Conservation (phyloP, 2,888 invertebrate genomes). For the Periphyllus acericola region DNA sequence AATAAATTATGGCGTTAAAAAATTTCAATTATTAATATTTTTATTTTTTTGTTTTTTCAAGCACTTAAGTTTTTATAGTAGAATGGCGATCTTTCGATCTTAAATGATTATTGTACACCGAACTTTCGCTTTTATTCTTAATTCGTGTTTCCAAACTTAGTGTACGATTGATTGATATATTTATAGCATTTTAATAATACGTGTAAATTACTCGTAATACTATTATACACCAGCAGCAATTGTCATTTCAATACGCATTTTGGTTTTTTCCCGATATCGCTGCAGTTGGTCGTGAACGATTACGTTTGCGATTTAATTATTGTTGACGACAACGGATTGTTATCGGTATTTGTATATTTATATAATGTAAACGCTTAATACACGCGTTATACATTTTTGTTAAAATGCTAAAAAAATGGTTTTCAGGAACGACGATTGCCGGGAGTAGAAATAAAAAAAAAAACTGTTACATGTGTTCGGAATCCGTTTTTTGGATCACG, state of each 20-base stretch:
- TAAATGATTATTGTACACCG: not conserved
- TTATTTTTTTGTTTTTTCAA: not conserved
- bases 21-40: not conserved
- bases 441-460: not conserved
- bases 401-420: too few species aligned
- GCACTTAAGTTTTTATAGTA: not conserved
- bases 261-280: not conserved
- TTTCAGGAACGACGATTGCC: too few species aligned
- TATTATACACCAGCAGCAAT: conserved; percentile 1
- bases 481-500: too few species aligned
- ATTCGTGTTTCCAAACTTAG: not conserved
- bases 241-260: not conserved
- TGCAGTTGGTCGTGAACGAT: not conserved
- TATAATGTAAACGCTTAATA: too few species aligned
- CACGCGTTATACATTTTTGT: too few species aligned
- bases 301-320: conserved; percentile 4
- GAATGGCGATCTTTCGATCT: not conserved
- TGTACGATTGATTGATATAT: not conserved
- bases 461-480: not conserved
- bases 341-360: too few species aligned
- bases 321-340: not conserved
- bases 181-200: not conserved
- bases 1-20: not conserved
- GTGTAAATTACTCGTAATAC: not conserved
- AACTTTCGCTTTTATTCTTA: not conserved